Base-by-base conservation (phyloP, 2,888 invertebrate species). In the Nemotelus nigrinus region DNA sequence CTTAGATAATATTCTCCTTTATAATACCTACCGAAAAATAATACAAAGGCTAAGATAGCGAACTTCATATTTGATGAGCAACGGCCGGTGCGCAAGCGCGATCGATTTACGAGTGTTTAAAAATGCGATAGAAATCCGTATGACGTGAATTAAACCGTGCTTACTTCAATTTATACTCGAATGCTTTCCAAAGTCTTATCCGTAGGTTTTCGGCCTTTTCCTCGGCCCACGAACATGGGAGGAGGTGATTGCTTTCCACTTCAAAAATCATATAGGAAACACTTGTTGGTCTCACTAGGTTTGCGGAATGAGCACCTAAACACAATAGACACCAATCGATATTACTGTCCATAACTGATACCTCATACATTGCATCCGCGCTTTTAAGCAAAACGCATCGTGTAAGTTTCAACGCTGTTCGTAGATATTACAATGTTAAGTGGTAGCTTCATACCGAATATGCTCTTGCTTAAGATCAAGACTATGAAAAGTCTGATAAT, bases 121-220 rank as follows among this genome's bases (percentile, higher is more conserved):
- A 48, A 60, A 74, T 60, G 63, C 74, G 74, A 60, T 60, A 48
- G 41, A 60, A 74, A 60, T 60, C 47, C 41, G 74, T 74, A n/a
- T 74, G 74, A 74, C 63, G 48, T 48, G 63, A 48, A 48, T 43
- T 58, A 74, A 74, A 74, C 63, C 63, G 41, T 44, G 2, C n/a
- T 48, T 74, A 60, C 74, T 63, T 74, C 39, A 60, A 60, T 74
- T 74, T 74, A 74, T 74, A 74, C 74, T 25, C 74, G 10, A 55
- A 48, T 55, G 25, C 3, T 71, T 71, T 53, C 71, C 70, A 4
- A 55, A 70, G 44, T 53, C 70, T 55, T n/a, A 43, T 39, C 43
- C 39, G 41, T 44, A 55, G 53, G 47, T 70, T 41, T 53, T 7
- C 43, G 6, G 43, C 70, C 44, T 41, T 70, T 55, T 70, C 55